phyloP scores from a whole-genome alignment of 2,113 vertebrate species.

The Heterotis niloticus region DNA sequence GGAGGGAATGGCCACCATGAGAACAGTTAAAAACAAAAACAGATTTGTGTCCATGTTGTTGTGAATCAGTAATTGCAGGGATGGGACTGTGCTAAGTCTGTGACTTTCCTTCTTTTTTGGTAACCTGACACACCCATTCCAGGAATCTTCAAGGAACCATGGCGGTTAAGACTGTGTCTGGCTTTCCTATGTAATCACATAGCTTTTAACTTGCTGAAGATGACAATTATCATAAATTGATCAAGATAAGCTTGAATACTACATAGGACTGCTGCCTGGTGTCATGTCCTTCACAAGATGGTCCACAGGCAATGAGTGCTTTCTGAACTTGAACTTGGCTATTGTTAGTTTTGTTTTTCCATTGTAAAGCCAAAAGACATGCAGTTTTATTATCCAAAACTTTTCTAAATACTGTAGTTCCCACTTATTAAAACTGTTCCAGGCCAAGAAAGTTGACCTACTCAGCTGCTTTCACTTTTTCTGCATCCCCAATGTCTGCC shows the following conservation, averaged over 20 bases:
- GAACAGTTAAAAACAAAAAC: slow-evolving; percentile 15
- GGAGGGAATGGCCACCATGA: background rate
- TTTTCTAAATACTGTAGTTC: slow-evolving; percentile 58
- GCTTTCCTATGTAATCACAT: slow-evolving; percentile 55
- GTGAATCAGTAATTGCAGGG: slow-evolving; percentile 55
- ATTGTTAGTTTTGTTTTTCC: no score
- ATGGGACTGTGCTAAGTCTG: slow-evolving; percentile 34
- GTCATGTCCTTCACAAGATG: slow-evolving; percentile 26
- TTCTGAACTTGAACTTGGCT: background rate
- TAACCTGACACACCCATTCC: slow-evolving; percentile 64
- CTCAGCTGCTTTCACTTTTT: slow-evolving; percentile 53
- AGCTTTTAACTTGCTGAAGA: slow-evolving; percentile 42
- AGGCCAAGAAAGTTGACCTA: slow-evolving; percentile 64
- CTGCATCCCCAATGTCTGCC: slow-evolving; percentile 60
- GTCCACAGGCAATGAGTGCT: slow-evolving; percentile 30
- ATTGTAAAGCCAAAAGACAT: no score
- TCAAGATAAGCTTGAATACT: slow-evolving; percentile 35
- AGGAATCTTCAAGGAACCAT: slow-evolving; percentile 64
- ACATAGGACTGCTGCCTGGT: background rate
- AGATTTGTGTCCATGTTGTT: slow-evolving; percentile 29
- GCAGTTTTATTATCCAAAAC: no score
- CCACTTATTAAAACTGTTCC: slow-evolving; percentile 74
- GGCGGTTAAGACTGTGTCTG: slow-evolving; percentile 52
- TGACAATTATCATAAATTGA: slow-evolving; percentile 48
- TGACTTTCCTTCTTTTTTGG: slow-evolving; percentile 27